Evolutionary conservation across 1,140 invertebrate species (phyloP).

Genomic region (Aporrectodea caliginosa): DNA sequence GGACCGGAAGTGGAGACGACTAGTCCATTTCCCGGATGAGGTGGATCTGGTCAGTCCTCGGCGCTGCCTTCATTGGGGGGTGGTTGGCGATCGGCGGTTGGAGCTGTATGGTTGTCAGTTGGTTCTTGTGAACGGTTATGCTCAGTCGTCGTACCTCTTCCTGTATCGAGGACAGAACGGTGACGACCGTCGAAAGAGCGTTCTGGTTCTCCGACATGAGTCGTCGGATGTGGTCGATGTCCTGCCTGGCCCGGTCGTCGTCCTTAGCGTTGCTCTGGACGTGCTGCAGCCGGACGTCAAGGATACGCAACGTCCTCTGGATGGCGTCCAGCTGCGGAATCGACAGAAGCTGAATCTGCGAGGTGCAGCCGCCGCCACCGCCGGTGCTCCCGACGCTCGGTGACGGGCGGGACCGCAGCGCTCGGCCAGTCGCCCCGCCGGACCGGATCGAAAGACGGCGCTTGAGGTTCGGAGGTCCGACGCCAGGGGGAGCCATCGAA

Average conservation of each 20-base stretch:
- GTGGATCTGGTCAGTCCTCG: too few relatives aligned
- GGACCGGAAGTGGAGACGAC: too few relatives aligned
- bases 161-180: conserved; percentile 16
- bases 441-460: too few relatives aligned
- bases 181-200: too few relatives aligned
- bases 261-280: conserved; percentile 51
- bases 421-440: too few relatives aligned
- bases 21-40: too few relatives aligned
- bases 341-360: conserved; percentile 48
- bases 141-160: conserved; percentile 23
- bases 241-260: conserved; percentile 49
- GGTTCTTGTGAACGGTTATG: conserved; percentile 18
- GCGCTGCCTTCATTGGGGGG: neutral
- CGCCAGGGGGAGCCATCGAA: too few relatives aligned
- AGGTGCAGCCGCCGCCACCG: conserved; percentile 37
- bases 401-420: too few relatives aligned
- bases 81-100: neutral
- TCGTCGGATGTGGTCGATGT: conserved; percentile 50
- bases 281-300: conserved; percentile 54
- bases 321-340: conserved; percentile 55
- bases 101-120: too few relatives aligned
- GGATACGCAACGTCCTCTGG: conserved; percentile 51
- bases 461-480: too few relatives aligned
- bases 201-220: too few relatives aligned
- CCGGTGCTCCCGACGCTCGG: too few relatives aligned